phyloP scores from a whole-genome alignment of 2,888 invertebrate species.

The Aromia moschata region DNA sequence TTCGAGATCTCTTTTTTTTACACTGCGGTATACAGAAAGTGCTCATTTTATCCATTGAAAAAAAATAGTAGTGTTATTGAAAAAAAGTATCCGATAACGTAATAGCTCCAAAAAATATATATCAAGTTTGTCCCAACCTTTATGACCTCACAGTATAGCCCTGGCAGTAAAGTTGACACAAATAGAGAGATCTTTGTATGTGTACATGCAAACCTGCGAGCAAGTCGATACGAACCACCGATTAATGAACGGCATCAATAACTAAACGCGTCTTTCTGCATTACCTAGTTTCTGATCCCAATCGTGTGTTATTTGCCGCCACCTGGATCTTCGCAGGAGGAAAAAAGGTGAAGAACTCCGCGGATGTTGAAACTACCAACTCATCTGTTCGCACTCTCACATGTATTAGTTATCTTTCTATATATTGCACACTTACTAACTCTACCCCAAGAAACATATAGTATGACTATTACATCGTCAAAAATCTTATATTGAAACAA shows the following conservation, averaged over 20 bases:
- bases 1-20: too few relatives aligned
- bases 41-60: too few relatives aligned
- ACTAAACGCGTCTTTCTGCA: slow-evolving; percentile 58
- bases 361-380: slow-evolving; percentile 56
- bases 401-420: slow-evolving; percentile 60
- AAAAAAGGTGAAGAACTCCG: slow-evolving; percentile 72
- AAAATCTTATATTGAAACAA: not conserved
- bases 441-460: slow-evolving; percentile 2
- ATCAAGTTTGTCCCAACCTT: too few relatives aligned
- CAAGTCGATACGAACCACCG: too few relatives aligned
- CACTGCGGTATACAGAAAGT: too few relatives aligned
- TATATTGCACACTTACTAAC: slow-evolving; percentile 40
- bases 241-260: too few relatives aligned
- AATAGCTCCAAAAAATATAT: too few relatives aligned
- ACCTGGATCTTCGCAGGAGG: slow-evolving; percentile 67
- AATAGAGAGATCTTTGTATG: slow-evolving; percentile 8
- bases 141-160: too few relatives aligned
- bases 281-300: slow-evolving; percentile 62
- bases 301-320: slow-evolving; percentile 63
- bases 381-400: slow-evolving; percentile 62
- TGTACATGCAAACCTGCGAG: not conserved
- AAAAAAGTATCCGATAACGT: too few relatives aligned
- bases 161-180: too few relatives aligned
- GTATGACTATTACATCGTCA: not conserved
- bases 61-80: too few relatives aligned